Evolutionary conservation across 1,140 invertebrate genomes (phyloP), one percentile per base, ranked within the genome.

Genomic region (Paracyclopina nana): DNA sequence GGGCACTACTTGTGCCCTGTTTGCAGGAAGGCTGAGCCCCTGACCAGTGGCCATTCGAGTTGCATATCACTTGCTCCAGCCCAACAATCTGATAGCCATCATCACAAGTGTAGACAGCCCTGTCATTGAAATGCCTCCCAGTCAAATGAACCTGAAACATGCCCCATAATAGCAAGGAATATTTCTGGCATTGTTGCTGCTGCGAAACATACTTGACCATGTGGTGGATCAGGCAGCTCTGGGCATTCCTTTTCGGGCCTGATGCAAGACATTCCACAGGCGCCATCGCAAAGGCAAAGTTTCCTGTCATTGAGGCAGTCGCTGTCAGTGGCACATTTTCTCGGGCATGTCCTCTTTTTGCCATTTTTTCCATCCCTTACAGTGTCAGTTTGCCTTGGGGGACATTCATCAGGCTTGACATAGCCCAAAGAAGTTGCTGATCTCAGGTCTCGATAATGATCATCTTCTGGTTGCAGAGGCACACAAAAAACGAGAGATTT

Each of bases 251-350:
- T 60, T 75, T 74, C 73, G 41, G 86, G 86, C 67, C 94, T 92
- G 53, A 97, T 88, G 66, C 92, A 97, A 14, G 85, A 91, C 74
- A 90, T 80, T 20, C 91, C 92, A 62, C 92, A 97, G 2, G 81
- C 74, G 28, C 88, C 91, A 61, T 97, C 92, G 63, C 92, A 97
- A 41, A 92, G 70, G 62, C 92, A 97, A 60, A 85, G 83, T 66
- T 94, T 94, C 67, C 88, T 84, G 64, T 88, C 81, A 61, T 86
- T 92, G 64, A 91, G 92, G 65, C 92, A 97, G 61, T 96, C 88
- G 59, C 84, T 81, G 60, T 96, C 86, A 0, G 80, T 79, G 0
- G 78, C 84, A 63, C 92, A 97, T 63, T 91, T 86, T 54, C 90
- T 74, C 40, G 91, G 69, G 67, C 91, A 97, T 59, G 81, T 82